These are phyloP conservation scores for Zoanthus sansibaricus DNA, from an alignment of 92 coral and sea anemone species.

Conservation along the genomic window DNA sequence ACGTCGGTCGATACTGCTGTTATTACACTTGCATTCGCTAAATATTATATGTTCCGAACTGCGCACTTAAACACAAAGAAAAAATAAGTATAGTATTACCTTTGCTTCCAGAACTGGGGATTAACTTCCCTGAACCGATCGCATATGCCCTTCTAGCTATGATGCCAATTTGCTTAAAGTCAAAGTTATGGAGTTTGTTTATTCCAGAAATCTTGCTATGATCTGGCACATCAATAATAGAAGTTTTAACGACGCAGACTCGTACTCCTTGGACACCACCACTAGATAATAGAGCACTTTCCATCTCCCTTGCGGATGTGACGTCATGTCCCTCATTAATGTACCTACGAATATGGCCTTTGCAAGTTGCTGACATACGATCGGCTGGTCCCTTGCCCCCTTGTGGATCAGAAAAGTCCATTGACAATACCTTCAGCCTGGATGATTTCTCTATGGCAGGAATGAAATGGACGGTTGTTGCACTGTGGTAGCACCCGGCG, in stretches of 20 bases:
- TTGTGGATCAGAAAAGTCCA: constrained; percentile 70
- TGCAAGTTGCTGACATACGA: constrained; percentile 56
- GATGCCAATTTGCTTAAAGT: constrained; percentile 21
- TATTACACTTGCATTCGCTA: too few species aligned
- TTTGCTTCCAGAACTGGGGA: background rate
- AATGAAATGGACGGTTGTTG: constrained; percentile 48
- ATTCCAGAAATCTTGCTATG: constrained; percentile 48
- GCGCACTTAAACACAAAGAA: background rate
- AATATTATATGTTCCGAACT: background rate
- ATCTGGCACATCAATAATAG: background rate
- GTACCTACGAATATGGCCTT: constrained; percentile 50
- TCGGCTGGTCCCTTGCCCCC: constrained; percentile 66
- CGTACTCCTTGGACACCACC: constrained; percentile 61
- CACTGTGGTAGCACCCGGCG: constrained; percentile 72
- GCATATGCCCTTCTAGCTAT: constrained; percentile 49
- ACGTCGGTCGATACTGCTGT: too few species aligned
- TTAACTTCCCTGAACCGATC: constrained; percentile 49
- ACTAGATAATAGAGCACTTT: constrained; percentile 55
- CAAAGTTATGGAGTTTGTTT: constrained; percentile 34
- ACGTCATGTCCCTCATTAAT: constrained; percentile 61
- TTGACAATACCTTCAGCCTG: constrained; percentile 42
- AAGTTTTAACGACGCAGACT: constrained; percentile 39
- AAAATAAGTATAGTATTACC: background rate
- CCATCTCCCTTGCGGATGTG: constrained; percentile 44
- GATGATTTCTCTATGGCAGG: constrained; percentile 42